Evolutionary conservation across 2,797 vertebrate species (phyloP).

Genomic region (Garrulus glandarius): DNA sequence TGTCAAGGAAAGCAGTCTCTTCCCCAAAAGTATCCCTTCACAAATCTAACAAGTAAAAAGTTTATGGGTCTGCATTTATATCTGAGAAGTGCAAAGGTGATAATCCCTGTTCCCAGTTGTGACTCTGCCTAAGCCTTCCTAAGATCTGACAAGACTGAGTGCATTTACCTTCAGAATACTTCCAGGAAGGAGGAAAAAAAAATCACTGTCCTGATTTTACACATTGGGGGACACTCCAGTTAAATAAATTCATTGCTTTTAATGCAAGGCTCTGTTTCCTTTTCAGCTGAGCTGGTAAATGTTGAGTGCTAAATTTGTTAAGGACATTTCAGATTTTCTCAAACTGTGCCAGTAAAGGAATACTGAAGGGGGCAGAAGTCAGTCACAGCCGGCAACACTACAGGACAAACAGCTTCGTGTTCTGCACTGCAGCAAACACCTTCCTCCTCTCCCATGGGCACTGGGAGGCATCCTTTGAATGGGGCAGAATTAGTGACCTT

Average conservation of each 20-base stretch:
- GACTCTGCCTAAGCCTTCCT: not conserved
- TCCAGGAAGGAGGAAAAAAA: not conserved
- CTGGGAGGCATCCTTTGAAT: not conserved
- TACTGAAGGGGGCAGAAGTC: constrained; percentile 15
- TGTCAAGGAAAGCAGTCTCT: not conserved
- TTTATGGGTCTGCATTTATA: not conserved
- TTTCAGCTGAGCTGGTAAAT: not conserved
- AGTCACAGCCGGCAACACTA: not conserved
- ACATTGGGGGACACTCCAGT: not conserved
- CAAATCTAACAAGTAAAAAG: not conserved
- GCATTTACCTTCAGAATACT: not conserved
- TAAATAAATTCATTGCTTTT: not conserved
- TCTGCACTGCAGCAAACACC: not conserved
- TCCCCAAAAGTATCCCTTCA: not conserved
- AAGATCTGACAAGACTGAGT: not conserved
- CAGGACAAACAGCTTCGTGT: accelerated
- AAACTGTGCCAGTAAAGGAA: not conserved
- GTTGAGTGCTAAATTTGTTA: not conserved
- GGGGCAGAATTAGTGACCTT: not conserved
- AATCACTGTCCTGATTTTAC: not conserved
- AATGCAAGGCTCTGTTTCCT: not conserved
- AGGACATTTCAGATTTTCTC: not conserved
- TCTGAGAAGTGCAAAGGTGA: not conserved
- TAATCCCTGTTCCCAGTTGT: not conserved
- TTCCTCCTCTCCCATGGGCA: not conserved